Conservation (phyloP, 2,888 invertebrate genomes). For the Caenorhabditis auriculariae region DNA sequence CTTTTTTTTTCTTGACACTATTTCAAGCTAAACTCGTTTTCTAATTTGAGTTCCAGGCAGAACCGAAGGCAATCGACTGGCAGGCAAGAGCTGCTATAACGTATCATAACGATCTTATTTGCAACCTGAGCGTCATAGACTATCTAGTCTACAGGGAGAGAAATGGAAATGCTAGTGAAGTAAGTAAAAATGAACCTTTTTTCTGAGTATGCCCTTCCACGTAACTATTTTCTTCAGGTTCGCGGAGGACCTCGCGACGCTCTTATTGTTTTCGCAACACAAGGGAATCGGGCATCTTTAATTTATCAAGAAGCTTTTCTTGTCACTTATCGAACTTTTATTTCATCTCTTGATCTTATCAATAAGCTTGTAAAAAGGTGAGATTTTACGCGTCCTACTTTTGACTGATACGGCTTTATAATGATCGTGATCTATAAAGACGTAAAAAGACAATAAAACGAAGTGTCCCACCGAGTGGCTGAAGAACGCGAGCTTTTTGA, state of each 20-base stretch:
- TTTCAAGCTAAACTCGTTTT: too few species aligned
- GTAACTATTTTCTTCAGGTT: conserved; percentile 69
- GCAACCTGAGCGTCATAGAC: conserved; percentile 42
- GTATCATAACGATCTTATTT: conserved; percentile 25
- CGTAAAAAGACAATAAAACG: too few species aligned
- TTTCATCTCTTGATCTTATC: conserved; percentile 51
- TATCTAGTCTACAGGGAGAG: conserved; percentile 52
- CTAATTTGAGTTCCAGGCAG: conserved; percentile 6
- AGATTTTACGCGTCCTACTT: neutral
- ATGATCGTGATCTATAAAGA: too few species aligned
- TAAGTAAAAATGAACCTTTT: conserved; percentile 6
- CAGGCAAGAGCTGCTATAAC: neutral
- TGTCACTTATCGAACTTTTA: conserved; percentile 77
- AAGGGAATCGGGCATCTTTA: conserved; percentile 72
- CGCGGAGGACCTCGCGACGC: conserved; percentile 91
- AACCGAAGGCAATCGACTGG: conserved; percentile 28
- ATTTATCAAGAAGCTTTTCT: conserved; percentile 96
- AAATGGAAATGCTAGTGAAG: conserved; percentile 38
- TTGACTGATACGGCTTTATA: too few species aligned
- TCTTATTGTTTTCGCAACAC: conserved; percentile 90
- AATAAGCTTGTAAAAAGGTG: conserved; percentile 57
- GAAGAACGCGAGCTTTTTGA: too few species aligned
- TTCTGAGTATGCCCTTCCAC: neutral
- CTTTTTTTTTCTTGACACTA: too few species aligned
- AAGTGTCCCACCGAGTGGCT: too few species aligned